phyloP scores from a whole-genome alignment of 2,888 invertebrate species.

The Erebia epiphron region DNA sequence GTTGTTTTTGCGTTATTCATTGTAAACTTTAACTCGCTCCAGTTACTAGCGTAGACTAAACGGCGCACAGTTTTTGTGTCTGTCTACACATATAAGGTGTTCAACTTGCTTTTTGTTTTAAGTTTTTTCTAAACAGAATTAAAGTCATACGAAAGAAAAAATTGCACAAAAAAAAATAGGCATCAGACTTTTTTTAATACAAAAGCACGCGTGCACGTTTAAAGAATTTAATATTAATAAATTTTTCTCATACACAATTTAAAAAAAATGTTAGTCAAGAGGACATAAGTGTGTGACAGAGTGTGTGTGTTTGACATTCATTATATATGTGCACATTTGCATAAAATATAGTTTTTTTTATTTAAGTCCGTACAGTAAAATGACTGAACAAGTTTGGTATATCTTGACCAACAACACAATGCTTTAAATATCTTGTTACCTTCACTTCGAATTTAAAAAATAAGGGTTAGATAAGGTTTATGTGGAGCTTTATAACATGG shows the following conservation, averaged over 20 bases:
- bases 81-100: slow-evolving; percentile 22
- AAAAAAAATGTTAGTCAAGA: neutral
- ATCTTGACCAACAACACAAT: slow-evolving; percentile 43
- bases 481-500: slow-evolving; percentile 53
- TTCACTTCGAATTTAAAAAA: slow-evolving; percentile 38
- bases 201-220: neutral
- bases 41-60: slow-evolving; percentile 29
- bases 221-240: neutral
- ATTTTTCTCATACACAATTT: neutral
- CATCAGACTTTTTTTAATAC: neutral
- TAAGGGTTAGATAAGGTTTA: slow-evolving; percentile 38
- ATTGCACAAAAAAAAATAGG: neutral
- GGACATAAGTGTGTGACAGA: neutral
- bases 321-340: neutral
- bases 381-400: slow-evolving; percentile 43
- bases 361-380: neutral
- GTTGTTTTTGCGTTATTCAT: neutral
- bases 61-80: slow-evolving; percentile 13
- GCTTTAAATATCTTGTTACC: slow-evolving; percentile 47
- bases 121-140: neutral
- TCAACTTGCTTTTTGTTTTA: slow-evolving; percentile 46
- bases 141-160: neutral
- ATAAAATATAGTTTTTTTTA: neutral
- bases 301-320: neutral
- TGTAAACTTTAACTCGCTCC: slow-evolving; percentile 23